phyloP scores from a whole-genome alignment of 2,797 vertebrate species.

The Siniperca undulata region DNA sequence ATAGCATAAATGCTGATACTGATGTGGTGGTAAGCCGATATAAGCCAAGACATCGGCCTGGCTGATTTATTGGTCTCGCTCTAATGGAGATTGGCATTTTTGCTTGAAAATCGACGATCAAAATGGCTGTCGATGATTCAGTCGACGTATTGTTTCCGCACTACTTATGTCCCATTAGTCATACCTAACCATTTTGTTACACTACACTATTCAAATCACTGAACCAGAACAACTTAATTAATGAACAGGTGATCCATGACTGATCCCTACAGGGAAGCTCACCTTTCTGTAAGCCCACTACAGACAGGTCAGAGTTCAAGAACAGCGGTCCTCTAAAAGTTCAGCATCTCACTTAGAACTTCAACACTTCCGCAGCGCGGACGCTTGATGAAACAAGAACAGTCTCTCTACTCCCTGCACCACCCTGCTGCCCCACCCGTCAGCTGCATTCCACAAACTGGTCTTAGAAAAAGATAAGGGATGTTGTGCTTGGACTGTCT shows the following conservation, averaged over 20 bases:
- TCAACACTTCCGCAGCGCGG: not conserved
- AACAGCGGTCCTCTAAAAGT: not conserved
- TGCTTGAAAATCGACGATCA: too few species aligned
- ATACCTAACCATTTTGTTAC: not conserved
- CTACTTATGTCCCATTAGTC: too few species aligned
- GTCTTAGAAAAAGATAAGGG: not conserved
- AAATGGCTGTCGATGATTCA: too few species aligned
- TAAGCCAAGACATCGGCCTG: too few species aligned
- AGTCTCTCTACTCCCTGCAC: not conserved
- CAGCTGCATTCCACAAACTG: conserved; percentile 1
- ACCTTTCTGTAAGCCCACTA: not conserved
- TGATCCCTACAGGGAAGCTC: not conserved
- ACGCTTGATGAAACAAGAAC: not conserved
- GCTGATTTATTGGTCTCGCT: too few species aligned
- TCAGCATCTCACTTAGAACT: not conserved
- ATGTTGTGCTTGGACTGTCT: not conserved
- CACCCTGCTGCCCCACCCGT: conserved; percentile 16
- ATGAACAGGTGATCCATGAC: not conserved
- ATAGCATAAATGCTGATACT: too few species aligned
- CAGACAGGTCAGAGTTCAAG: not conserved
- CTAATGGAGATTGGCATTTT: too few species aligned
- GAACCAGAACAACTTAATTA: not conserved
- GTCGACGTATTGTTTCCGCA: too few species aligned
- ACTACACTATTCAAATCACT: not conserved
- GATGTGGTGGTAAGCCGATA: too few species aligned